Evolutionary conservation across 2,113 vertebrate genomes (phyloP).

Genomic region (Ranitomeya imitator): DNA sequence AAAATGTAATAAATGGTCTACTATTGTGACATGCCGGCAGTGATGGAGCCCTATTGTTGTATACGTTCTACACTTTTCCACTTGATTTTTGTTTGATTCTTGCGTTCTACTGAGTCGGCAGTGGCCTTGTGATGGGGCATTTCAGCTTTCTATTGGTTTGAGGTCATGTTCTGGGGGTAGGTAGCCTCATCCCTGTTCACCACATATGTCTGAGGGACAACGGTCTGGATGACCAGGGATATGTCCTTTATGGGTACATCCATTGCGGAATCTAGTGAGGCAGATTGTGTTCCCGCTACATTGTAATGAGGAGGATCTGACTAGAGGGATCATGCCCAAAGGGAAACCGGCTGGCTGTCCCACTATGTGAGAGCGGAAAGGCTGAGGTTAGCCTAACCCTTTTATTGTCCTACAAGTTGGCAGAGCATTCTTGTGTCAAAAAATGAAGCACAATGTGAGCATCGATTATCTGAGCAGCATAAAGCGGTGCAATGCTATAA

Average conservation of each 20-base stretch:
- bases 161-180: not conserved
- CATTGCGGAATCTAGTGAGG: not conserved
- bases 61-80: not conserved
- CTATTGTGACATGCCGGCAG: not conserved
- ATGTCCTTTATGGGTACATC: not conserved
- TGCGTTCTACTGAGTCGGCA: not conserved
- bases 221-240: not conserved
- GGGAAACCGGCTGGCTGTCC: not conserved
- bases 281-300: not conserved
- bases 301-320: not conserved
- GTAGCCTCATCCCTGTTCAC: not conserved
- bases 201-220: not conserved
- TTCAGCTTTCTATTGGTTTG: not conserved
- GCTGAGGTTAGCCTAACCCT: not conserved
- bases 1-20: not conserved
- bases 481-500: not conserved
- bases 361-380: not conserved
- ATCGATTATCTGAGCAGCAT: not conserved
- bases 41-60: not conserved
- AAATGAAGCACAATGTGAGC: not conserved
- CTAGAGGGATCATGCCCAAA: not conserved
- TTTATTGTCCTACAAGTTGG: not conserved
- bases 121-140: not conserved
- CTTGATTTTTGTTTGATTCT: not conserved
- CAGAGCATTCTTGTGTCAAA: not conserved